phyloP scores from a whole-genome alignment of 2,888 invertebrate genomes.

The Coleophora flavipennella region DNA sequence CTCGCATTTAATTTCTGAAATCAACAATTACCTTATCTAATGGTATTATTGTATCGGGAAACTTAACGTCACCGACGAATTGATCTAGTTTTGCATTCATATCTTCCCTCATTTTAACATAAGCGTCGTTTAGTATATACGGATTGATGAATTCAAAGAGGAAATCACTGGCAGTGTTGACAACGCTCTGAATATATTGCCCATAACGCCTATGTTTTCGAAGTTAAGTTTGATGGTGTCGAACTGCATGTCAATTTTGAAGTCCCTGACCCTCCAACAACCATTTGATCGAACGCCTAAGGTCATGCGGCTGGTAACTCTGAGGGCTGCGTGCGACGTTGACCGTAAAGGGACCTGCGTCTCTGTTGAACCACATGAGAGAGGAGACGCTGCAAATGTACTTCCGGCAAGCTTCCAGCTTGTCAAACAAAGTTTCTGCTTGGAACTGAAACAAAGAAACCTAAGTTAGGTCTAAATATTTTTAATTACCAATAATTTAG shows the following conservation, averaged over 20 bases:
- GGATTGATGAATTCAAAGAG: constrained; percentile 86
- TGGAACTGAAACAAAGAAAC: constrained; percentile 59
- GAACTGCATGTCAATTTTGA: constrained; percentile 81
- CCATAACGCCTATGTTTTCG: constrained; percentile 80
- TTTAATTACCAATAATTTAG: no score
- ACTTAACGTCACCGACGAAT: constrained; percentile 70
- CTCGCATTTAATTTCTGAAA: constrained; percentile 72
- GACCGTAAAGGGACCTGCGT: constrained; percentile 81
- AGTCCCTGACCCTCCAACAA: constrained; percentile 77
- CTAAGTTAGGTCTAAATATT: no score
- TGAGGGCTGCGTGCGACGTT: constrained; percentile 74
- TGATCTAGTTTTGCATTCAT: constrained; percentile 78
- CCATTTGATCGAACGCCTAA: constrained; percentile 78
- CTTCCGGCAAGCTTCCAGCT: constrained; percentile 75
- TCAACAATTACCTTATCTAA: constrained; percentile 82
- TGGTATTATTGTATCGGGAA: constrained; percentile 84
- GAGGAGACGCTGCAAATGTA: constrained; percentile 67
- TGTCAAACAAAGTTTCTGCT: constrained; percentile 75
- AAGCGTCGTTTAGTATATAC: constrained; percentile 78
- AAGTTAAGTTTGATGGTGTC: constrained; percentile 80
- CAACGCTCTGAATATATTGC: constrained; percentile 74
- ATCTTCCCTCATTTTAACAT: constrained; percentile 76
- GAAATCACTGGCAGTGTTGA: constrained; percentile 82
- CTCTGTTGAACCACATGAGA: constrained; percentile 72
- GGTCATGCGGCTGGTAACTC: constrained; percentile 73